A percentile compares a stretch with the other conserved stretches of the same genome.
These are phyloP conservation scores for Eupithecia tripunctaria DNA, from an alignment of 2,888 invertebrate species.

Conservation along the genomic window DNA sequence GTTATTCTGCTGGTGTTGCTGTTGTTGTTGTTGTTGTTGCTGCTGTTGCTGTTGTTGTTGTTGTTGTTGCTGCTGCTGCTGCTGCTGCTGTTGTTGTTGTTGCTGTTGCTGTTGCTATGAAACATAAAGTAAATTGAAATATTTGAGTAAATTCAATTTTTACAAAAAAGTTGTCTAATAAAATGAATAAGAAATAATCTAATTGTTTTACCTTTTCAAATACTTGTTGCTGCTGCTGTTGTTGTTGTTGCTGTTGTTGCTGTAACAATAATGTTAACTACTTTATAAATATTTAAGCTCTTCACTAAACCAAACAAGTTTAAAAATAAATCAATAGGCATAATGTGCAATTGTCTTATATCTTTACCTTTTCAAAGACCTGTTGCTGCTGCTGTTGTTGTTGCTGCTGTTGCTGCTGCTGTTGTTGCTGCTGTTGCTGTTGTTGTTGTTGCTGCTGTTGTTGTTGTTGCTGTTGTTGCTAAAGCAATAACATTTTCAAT, in stretches of 20 bases:
- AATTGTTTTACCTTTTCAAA: conserved; percentile 32
- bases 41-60: conserved; percentile 58
- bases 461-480: conserved; percentile 52
- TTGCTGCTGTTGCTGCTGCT: conserved; percentile 59
- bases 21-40: conserved; percentile 68
- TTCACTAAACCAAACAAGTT: conserved; percentile 49
- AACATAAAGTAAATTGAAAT: conserved; percentile 3
- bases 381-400: conserved; percentile 75
- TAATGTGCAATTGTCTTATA: conserved; percentile 16
- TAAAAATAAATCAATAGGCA: neutral
- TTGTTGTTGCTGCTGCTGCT: conserved; percentile 67
- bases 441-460: conserved; percentile 53
- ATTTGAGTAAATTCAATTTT: neutral
- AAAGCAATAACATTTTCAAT: conserved; percentile 43
- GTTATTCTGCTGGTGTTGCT: conserved; percentile 61
- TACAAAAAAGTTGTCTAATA: neutral
- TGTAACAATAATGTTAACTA: conserved; percentile 60
- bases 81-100: conserved; percentile 55
- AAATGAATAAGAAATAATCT: no score
- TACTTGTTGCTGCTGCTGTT: conserved; percentile 58
- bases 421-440: conserved; percentile 52
- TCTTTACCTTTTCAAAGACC: conserved; percentile 49
- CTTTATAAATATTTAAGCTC: conserved; percentile 63
- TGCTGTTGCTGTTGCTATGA: conserved; percentile 54
- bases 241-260: conserved; percentile 64